These are phyloP conservation scores for Episyrphus balteatus DNA, from an alignment of 1,140 invertebrate species.

Conservation along the genomic window DNA sequence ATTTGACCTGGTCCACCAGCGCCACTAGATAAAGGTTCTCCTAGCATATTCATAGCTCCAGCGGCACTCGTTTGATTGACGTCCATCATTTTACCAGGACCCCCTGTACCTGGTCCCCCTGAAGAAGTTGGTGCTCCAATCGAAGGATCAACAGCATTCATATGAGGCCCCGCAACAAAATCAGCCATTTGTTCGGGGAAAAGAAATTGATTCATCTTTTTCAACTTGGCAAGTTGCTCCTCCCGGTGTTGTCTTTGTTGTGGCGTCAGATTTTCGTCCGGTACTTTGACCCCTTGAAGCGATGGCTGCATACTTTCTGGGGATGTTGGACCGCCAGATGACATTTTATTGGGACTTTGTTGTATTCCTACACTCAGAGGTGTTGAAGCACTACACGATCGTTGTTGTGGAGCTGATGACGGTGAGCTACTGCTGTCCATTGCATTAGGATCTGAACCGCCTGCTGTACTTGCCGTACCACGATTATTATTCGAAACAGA, in stretches of 20 bases:
- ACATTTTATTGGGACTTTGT: neutral
- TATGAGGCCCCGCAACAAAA: neutral
- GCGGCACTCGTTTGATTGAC: conserved; percentile 9
- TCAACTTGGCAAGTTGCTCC: conserved; percentile 79
- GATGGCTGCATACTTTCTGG: conserved; percentile 44
- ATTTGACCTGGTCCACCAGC: neutral
- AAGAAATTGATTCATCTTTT: conserved; percentile 86
- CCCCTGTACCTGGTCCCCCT: neutral
- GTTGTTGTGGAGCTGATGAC: neutral
- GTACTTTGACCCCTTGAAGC: conserved; percentile 73
- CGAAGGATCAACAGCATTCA: neutral
- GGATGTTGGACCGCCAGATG: conserved; percentile 2
- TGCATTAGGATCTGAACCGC: neutral
- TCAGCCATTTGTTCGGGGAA: conserved; percentile 60
- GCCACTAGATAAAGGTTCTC: too few species aligned
- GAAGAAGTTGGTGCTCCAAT: neutral
- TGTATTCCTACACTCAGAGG: neutral
- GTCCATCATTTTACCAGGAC: neutral
- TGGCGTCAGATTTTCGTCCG: conserved; percentile 92
- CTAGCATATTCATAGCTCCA: conserved; percentile 1
- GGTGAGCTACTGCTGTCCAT: neutral
- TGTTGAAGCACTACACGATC: neutral
- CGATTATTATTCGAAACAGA: too few species aligned
- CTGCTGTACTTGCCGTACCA: neutral
- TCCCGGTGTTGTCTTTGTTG: conserved; percentile 89